phyloP scores from a whole-genome alignment of 2,113 vertebrate genomes.

The Rattus norvegicus region GRCr8 NC_086023.1:89838501-89839000 shows the following conservation, averaged over 20 bases:
- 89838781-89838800: neutral
- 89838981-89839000: neutral
- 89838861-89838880: neutral
- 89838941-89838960: too few species aligned
- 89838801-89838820: too few species aligned
- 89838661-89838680: neutral
- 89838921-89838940: neutral
- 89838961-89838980: neutral
- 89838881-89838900: neutral
- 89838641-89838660: neutral
- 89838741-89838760: neutral
- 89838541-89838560: neutral
- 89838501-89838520: neutral
- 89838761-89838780: too few species aligned
- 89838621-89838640: neutral
- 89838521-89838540: neutral
- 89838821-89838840: neutral
- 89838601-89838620: neutral
- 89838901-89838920: neutral
- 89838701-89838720: neutral
- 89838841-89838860: neutral
- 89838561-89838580: neutral
- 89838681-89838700: neutral
- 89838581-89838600: neutral
- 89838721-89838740: neutral